Base-by-base conservation (phyloP, 2,113 vertebrate species). In the Leucosticte australis region DNA sequence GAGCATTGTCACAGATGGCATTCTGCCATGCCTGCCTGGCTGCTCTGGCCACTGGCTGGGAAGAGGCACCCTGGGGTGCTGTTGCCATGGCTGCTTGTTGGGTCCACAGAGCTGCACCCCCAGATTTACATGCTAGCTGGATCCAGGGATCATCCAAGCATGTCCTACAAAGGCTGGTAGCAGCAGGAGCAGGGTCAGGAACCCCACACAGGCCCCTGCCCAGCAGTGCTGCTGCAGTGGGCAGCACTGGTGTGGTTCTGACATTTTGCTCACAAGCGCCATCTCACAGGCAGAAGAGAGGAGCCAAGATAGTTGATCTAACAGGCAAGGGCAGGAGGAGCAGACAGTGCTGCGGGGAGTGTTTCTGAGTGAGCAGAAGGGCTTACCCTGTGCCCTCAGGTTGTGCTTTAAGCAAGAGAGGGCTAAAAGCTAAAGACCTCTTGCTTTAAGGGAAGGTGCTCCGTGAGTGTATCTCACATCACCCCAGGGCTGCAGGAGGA, bases 181-280 rank as follows among this genome's bases (percentile, higher is more conserved):
- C 46, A 80, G 79, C 14, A 64, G 62, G 64, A 83, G 27, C 3
- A 2, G 41, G 23, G 31, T 64, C 15, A 37, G 57, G 35, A 44
- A 35, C 19, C 8, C 41, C 11, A 2, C 0, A 3, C 0, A 0
- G 28, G 41, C n/a, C 41, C 57, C 69, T 74, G 69, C 18, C n/a
- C 49, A 64, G 49, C 69, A 46, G 28, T 39, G 49, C 28, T 47
- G 41, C 49, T 55, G 57, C 39, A 73, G 57, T 46, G n/a, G 33
- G 39, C 47, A 46, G 33, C 9, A 22, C 44, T 73, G 33, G 8
- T 6, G 2, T 57, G 47, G 28, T 13, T 30, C 81, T 76, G 57
- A 18, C 1, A 0, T 63, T 56, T 11, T 83, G 49, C 46, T 78
- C 21, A 7, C 23, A 30, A 68, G 76, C 41, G 42, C 30, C 33